A percentile compares a stretch with the other conserved stretches of the same genome.
These are phyloP conservation scores for Eudasyphora cyanicolor DNA, from an alignment of 2,888 invertebrate genomes.

Conservation along the genomic window DNA sequence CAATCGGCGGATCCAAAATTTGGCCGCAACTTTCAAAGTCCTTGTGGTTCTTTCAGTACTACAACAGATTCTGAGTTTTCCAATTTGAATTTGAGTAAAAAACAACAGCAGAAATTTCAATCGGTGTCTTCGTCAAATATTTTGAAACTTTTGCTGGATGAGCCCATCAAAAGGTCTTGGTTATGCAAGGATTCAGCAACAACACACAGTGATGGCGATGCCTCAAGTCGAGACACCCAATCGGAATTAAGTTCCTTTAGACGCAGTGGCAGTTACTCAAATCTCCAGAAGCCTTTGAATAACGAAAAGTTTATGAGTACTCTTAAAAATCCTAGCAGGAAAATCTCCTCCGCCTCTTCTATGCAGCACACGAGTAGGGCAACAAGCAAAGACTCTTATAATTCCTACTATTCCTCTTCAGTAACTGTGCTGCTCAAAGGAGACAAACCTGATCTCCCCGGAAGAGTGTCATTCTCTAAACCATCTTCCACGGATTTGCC, in stretches of 20 bases:
- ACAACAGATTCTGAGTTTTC: slow-evolving; percentile 67
- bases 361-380: slow-evolving; percentile 44
- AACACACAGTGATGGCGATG: slow-evolving; percentile 64
- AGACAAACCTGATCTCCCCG: slow-evolving; percentile 78
- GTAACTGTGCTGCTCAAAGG: slow-evolving; percentile 56
- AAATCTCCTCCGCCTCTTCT: slow-evolving; percentile 54
- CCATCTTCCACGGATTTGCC: too few species aligned
- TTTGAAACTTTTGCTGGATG: slow-evolving; percentile 77
- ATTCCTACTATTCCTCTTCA: slow-evolving; percentile 4
- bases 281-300: slow-evolving; percentile 55
- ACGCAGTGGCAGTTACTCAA: slow-evolving; percentile 65
- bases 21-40: slow-evolving; percentile 68
- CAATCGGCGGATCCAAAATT: slow-evolving; percentile 79
- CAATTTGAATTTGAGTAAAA: slow-evolving; percentile 67
- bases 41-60: slow-evolving; percentile 67
- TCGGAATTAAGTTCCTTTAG: slow-evolving; percentile 70
- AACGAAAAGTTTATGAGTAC: slow-evolving; percentile 53
- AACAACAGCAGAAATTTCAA: slow-evolving; percentile 67
- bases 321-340: slow-evolving; percentile 42
- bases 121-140: slow-evolving; percentile 78
- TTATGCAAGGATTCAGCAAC: slow-evolving; percentile 70
- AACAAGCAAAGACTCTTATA: slow-evolving; percentile 21
- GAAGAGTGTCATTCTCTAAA: slow-evolving; percentile 79
- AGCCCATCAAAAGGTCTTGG: slow-evolving; percentile 81
- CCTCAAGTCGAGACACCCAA: slow-evolving; percentile 74